Base-by-base conservation (phyloP, 2,888 invertebrate genomes). In the Agriopis marginaria region DNA sequence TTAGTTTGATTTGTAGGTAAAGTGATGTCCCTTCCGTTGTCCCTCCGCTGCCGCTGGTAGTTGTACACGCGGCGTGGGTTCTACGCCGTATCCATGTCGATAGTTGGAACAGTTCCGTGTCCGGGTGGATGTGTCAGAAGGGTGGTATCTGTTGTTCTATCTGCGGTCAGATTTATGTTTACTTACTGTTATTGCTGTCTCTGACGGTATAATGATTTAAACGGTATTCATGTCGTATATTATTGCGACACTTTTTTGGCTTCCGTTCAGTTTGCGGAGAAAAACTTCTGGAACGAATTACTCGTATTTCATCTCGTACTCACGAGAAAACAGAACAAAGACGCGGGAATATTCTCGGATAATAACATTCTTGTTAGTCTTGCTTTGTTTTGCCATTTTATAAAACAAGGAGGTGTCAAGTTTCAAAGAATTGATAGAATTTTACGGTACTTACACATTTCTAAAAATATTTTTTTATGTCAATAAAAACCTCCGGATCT, bases 171-270 rank as follows among this genome's bases (percentile, higher is more conserved):
- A 75, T 75, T 70, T 73, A 73, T 72, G 72, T 66, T 73, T 67
- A 72, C 75, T 72, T 70, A 70, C 70, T 62, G 70, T 55, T 69
- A 73, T 72, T 73, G 70, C 66, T 68, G 73, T 70, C 64, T 50
- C 68, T 4, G 17, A 12, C 49, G 32, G 23, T 47, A 11, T 42
- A 56, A 58, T 58, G 63, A 45, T 58, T 45, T 42, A 61, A 55
- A 17, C 51, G 7, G 47, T 58, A 70, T 70, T 63, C 55, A 54
- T 66, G 49, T 40, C 68, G 17, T 66, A 60, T 60, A 66, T 61
- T 61, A 42, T 42, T 10, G 54, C 9, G 60, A 42, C 62, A 67
- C 62, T 51, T 51, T 67, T 56, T 62, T 61, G 66, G 66, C 66
- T 55, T 54, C 32, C 47, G 54, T 49, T 59, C 65, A 59, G 59